Evolutionary conservation across 2,113 vertebrate species (phyloP).

Genomic region (Nesoenas mayeri): DNA sequence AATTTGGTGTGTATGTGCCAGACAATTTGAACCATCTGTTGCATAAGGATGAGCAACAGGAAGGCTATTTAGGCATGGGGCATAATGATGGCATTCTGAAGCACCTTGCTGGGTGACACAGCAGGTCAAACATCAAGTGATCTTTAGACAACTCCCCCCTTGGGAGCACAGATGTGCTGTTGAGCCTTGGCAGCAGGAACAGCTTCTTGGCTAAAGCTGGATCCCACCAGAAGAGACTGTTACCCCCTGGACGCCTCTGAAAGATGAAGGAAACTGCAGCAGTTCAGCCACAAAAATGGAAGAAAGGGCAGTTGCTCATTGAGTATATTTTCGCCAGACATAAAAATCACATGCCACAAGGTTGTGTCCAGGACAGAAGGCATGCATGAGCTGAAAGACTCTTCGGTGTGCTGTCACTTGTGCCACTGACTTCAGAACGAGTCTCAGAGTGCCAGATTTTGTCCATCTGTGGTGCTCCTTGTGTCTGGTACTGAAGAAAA

Average conservation of each 20-base stretch:
- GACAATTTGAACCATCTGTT: constrained; percentile 38
- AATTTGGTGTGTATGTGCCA: neutral
- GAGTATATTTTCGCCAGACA: neutral
- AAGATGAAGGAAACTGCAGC: neutral
- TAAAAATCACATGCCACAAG: neutral
- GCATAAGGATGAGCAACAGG: neutral
- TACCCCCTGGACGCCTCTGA: neutral
- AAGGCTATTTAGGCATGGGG: neutral
- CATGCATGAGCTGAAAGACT: neutral
- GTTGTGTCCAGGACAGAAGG: neutral
- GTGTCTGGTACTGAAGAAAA: neutral
- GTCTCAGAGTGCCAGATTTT: neutral
- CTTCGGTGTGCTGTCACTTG: neutral
- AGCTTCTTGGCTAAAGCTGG: neutral
- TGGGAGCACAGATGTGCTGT: neutral
- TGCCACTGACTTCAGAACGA: neutral
- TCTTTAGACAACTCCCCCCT: neutral
- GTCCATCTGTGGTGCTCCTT: neutral
- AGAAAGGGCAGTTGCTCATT: neutral
- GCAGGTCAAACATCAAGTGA: neutral
- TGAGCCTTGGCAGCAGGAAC: neutral
- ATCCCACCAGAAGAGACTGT: neutral
- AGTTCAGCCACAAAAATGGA: neutral
- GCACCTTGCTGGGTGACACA: neutral
- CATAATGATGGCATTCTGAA: neutral